These are phyloP conservation scores for Grammomys surdaster DNA, from an alignment of 2,113 vertebrate genomes.

Conservation along the genomic window DNA sequence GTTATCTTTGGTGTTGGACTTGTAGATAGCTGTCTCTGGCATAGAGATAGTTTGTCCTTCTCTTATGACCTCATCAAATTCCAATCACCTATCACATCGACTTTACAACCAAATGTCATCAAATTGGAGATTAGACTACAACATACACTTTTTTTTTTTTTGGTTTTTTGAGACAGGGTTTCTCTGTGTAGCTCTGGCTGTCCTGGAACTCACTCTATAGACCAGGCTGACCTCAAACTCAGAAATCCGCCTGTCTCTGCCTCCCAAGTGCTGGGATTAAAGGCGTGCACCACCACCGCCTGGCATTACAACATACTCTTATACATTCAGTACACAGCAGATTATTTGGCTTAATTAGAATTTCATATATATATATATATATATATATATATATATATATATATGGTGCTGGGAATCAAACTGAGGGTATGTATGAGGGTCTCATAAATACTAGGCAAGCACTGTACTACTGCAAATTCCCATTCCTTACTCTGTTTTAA, in stretches of 20 bases:
- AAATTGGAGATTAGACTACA: not conserved
- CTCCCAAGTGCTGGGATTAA: too few species aligned
- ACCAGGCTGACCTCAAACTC: too few species aligned
- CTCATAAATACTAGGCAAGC: not conserved
- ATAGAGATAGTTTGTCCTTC: not conserved
- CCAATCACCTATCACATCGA: not conserved
- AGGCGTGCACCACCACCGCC: too few species aligned
- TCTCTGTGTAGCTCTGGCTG: too few species aligned
- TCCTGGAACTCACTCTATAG: too few species aligned
- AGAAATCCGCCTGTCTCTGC: too few species aligned
- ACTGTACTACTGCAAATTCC: not conserved
- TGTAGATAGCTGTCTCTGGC: not conserved
- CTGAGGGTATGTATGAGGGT: not conserved
- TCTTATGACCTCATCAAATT: not conserved
- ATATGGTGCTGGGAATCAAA: not conserved
- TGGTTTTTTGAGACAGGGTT: too few species aligned
- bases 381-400: not conserved
- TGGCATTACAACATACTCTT: not conserved
- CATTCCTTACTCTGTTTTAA: slow-evolving; percentile 50
- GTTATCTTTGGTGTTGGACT: not conserved
- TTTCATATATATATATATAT: not conserved
- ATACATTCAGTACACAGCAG: not conserved
- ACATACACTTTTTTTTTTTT: not conserved
- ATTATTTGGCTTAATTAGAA: slow-evolving; percentile 8
- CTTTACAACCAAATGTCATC: not conserved